Evolutionary conservation across 2,797 vertebrate genomes (phyloP).

Genomic region (Enteromius unitaeniatus): DNA sequence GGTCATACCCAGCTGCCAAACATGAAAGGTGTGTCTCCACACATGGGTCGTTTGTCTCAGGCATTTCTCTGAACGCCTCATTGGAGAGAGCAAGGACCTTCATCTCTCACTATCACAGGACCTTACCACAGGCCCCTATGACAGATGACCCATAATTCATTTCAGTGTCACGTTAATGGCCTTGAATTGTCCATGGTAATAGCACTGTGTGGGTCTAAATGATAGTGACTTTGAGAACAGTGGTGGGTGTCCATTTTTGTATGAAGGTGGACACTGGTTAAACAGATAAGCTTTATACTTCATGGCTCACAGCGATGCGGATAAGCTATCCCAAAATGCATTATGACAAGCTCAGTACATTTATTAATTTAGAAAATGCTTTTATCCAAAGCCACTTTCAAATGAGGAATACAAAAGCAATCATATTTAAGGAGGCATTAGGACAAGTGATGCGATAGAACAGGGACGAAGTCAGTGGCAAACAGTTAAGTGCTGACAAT

Average conservation of each 20-base stretch:
- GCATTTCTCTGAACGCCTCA: conserved; percentile 77
- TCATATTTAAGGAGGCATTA: not conserved
- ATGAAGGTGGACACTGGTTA: conserved; percentile 28
- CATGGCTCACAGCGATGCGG: not conserved
- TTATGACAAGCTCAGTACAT: not conserved
- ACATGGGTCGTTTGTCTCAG: conserved; percentile 73
- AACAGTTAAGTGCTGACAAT: not conserved
- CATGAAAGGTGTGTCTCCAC: conserved; percentile 76
- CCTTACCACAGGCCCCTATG: conserved; percentile 71
- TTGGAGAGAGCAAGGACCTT: conserved; percentile 78
- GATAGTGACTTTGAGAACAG: conserved; percentile 41
- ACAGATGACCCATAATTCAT: conserved; percentile 79
- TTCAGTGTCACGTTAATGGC: conserved; percentile 71
- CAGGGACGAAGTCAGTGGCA: not conserved
- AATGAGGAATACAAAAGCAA: not conserved
- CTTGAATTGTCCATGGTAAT: conserved; percentile 74
- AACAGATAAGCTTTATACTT: not conserved
- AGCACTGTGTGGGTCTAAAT: conserved; percentile 61
- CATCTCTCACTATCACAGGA: conserved; percentile 77
- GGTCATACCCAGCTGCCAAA: conserved; percentile 69
- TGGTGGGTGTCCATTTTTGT: conserved; percentile 1
- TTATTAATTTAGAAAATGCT: not conserved
- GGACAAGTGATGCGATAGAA: not conserved
- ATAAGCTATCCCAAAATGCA: not conserved
- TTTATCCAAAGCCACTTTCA: not conserved